A percentile compares a stretch with the other conserved stretches of the same genome.
These are phyloP conservation scores for Aurelia sp. DNA, from an alignment of 30 jellyfish, hydroid and myxozoan genomes.

Conservation along the genomic window DNA sequence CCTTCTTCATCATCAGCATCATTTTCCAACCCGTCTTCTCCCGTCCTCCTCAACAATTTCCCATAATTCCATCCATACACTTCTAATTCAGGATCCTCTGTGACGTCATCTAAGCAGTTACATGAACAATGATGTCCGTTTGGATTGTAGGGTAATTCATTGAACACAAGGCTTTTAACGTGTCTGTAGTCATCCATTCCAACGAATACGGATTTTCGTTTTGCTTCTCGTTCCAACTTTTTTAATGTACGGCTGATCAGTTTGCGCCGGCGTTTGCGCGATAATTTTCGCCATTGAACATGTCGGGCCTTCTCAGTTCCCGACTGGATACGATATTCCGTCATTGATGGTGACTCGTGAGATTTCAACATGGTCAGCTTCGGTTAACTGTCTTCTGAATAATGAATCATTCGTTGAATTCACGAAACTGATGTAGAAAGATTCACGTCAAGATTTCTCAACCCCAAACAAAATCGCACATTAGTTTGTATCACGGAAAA, in stretches of 20 bases:
- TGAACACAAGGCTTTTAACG: slow-evolving; percentile 65
- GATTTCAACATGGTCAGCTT: background rate
- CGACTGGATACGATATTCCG: slow-evolving; percentile 27
- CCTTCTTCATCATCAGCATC: slow-evolving; percentile 13
- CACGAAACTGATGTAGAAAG: too few species aligned
- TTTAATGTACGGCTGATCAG: slow-evolving; percentile 38
- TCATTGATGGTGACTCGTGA: slow-evolving; percentile 37
- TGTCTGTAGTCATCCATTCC: slow-evolving; percentile 71
- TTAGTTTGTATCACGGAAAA: too few species aligned
- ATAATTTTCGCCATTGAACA: slow-evolving; percentile 60
- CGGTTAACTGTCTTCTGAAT: too few species aligned
- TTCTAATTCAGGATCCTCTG: slow-evolving; percentile 46
- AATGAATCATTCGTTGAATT: too few species aligned
- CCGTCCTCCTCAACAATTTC: slow-evolving; percentile 5
- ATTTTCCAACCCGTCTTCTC: background rate
- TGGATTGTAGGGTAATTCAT: slow-evolving; percentile 70
- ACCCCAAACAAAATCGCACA: too few species aligned
- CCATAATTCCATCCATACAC: slow-evolving; percentile 54
- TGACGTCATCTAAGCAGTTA: slow-evolving; percentile 59
- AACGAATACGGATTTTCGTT: slow-evolving; percentile 26
- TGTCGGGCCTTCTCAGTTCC: slow-evolving; percentile 56
- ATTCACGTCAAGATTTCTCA: too few species aligned
- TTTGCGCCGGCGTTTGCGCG: slow-evolving; percentile 60
- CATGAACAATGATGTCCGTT: slow-evolving; percentile 84
- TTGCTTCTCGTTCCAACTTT: slow-evolving; percentile 53